These are phyloP conservation scores for Smithornis capensis DNA, from an alignment of 2,113 vertebrate species.

Conservation along the genomic window DNA sequence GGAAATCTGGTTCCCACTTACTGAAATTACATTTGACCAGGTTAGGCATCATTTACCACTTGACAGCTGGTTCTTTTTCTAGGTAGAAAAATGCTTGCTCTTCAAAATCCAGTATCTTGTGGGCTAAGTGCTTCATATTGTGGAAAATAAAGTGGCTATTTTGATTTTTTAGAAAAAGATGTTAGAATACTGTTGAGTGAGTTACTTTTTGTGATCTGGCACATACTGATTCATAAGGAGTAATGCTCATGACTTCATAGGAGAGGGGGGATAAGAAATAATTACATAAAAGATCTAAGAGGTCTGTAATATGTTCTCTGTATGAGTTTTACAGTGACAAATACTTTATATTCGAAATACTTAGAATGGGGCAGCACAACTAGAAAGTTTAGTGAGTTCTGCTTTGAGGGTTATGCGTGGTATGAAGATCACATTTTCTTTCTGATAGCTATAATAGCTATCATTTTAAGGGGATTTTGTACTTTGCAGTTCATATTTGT, in stretches of 20 bases:
- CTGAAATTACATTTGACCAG: background rate
- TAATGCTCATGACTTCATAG: background rate
- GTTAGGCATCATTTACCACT: background rate
- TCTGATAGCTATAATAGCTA: background rate
- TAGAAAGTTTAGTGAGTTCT: background rate
- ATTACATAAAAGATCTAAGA: background rate
- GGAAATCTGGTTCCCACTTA: background rate
- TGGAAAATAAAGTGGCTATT: background rate
- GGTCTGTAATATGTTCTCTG: background rate
- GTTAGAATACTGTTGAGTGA: background rate
- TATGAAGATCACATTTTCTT: background rate
- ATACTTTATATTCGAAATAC: background rate
- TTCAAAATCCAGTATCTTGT: background rate
- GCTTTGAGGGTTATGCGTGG: background rate
- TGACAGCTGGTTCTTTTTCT: background rate
- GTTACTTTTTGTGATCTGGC: background rate
- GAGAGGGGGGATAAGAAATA: background rate
- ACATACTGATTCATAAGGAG: background rate
- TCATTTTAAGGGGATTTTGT: background rate
- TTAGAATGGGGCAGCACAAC: background rate
- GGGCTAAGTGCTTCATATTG: background rate
- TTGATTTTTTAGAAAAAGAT: background rate
- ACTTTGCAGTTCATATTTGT: background rate
- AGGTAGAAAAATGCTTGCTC: background rate
- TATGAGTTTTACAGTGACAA: background rate